Conservation (phyloP, 2,113 vertebrate genomes). For the Pycnonotus jocosus region DNA sequence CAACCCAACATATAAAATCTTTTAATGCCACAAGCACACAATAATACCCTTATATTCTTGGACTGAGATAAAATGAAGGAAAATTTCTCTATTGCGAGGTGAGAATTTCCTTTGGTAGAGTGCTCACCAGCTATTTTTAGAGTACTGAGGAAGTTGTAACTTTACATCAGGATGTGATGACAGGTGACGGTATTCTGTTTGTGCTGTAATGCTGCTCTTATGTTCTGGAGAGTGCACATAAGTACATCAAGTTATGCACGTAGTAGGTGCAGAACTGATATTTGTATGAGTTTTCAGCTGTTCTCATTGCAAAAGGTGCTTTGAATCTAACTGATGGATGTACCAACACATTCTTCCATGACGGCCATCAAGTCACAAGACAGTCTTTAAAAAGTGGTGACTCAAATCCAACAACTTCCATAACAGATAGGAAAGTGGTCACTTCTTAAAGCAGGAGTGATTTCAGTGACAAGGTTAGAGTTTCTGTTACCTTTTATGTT, state of each 20-base stretch:
- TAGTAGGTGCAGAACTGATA: neutral
- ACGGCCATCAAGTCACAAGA: neutral
- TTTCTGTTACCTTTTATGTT: neutral
- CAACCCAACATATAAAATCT: neutral
- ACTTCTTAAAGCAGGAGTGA: neutral
- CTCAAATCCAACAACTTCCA: neutral
- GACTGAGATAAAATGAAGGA: neutral
- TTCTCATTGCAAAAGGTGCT: neutral
- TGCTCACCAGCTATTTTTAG: neutral
- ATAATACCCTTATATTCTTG: neutral
- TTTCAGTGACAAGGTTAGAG: neutral
- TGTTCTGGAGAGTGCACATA: neutral
- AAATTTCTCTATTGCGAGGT: neutral
- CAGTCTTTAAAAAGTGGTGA: neutral
- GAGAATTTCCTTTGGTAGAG: neutral
- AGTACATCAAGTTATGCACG: neutral
- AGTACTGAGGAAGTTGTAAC: neutral
- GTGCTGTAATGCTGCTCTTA: neutral
- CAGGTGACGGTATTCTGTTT: neutral
- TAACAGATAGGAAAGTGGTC: neutral
- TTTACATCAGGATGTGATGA: neutral
- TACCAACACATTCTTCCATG: slow-evolving; percentile 14
- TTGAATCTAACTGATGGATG: neutral
- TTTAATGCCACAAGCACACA: neutral
- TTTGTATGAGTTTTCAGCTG: neutral